Evolutionary conservation across 2,888 invertebrate species (phyloP), one percentile per base, ranked within the genome.

Genomic region (Drosophila maculinotata): DNA sequence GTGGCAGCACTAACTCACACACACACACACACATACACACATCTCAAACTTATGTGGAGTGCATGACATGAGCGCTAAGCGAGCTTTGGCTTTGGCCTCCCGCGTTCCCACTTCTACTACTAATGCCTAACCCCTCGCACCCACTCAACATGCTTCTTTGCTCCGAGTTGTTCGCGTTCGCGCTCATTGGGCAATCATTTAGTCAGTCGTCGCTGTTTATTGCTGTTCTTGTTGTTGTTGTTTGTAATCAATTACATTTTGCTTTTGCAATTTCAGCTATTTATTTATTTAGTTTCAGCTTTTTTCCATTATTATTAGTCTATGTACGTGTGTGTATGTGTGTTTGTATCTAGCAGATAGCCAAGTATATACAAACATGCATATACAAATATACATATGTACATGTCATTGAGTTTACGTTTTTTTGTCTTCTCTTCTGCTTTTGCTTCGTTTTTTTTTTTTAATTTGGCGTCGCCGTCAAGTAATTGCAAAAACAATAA

Each of bases 401-500:
- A 77, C 57, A 69, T 72, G 80, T 79, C 76, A 81, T 67, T 80
- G 75, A 73, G 69, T 70, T 77, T 77, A 70, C 68, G 62, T 82
- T 59, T 41, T 66, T 64, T 63, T 62, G n/a, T 59, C 63, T 42
- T 58, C 62, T 72, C 68, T 68, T 70, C 41, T 69, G 68, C 59
- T 54, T 69, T 67, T 63, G 69, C 65, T 80, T 64, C 54, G 60
- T 31, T 60, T 38, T 35, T 44, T 44, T 26, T 41, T 42, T 44
- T 82, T 79, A n/a, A n/a, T n/a, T n/a, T 79, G 69, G 74, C 60
- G 60, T 76, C 56, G 69, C 38, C 51, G 44, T 58, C 60, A 58
- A 82, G 88, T 82, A 87, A 82, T 87, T 86, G 88, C 83, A 83
- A 82, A 86, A 87, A 82, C 88, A 82, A 87, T 86, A 82, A 85